Evolutionary conservation across 2,113 vertebrate genomes (phyloP), one percentile per base, ranked within the genome.

Genomic region (Hypanus sabinus): DNA sequence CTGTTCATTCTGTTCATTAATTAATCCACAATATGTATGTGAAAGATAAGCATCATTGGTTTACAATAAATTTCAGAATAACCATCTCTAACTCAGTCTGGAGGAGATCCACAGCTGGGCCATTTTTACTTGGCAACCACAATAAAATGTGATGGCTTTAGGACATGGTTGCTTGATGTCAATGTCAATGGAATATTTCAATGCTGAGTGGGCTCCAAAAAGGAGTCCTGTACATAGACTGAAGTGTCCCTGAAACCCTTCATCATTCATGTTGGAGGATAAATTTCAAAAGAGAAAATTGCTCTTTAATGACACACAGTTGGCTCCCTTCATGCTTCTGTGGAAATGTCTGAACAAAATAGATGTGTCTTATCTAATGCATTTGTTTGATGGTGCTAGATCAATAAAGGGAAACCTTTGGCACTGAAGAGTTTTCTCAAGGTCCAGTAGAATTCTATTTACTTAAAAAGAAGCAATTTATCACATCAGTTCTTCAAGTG

Each of bases 281-380:
- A 68, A 68, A 92, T 38, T 38, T 92, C 33, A 46, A 70, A 92
- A 0, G 90, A 92, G 90, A 92, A 92, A 71, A 71, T 91, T 92
- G 90, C 10, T 36, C 65, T 92, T 92, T 92, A 92, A 92, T 92
- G 68, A 92, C 65, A 38, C 65, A 38, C 90, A 71, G 38, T 68
- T 92, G 65, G 65, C 62, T 92, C 36, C n/a, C 65, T 92, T 92
- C 65, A 92, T 38, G 65, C 90, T 92, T 71, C 33, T 65, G 11
- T 70, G 65, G n/a, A 92, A 92, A 71, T 92, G 33, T 38, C 33
- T 71, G 65, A 38, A 92, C 90, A 70, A 71, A 92, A 92, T 92
- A 71, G 71, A 92, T 92, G 90, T 68, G 65, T n/a, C 20, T 3
- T 92, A 38, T 71, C 90, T 46, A 71, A 71, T 92, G 65, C 65